phyloP scores from a whole-genome alignment of 2,888 invertebrate genomes.

The Drosophila anceps region DNA sequence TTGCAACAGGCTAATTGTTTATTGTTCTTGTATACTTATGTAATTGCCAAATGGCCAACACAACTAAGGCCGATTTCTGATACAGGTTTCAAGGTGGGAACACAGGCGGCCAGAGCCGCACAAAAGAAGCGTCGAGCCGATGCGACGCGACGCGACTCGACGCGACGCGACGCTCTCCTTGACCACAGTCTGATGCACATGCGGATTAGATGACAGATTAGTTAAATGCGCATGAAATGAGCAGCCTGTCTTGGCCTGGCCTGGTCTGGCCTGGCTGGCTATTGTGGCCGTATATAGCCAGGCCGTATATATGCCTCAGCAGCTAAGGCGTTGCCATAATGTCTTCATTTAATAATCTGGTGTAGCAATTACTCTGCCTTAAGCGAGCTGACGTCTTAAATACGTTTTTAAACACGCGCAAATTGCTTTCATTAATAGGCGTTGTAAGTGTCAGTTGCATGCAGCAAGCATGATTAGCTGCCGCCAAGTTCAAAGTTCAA shows the following conservation, averaged over 20 bases:
- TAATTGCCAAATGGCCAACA: constrained; percentile 37
- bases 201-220: constrained; percentile 80
- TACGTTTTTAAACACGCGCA: constrained; percentile 51
- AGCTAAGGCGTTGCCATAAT: constrained; percentile 68
- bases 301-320: too few species aligned
- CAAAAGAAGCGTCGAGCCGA: constrained; percentile 32
- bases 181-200: constrained; percentile 64
- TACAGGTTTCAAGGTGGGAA: constrained; percentile 43
- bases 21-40: constrained; percentile 55
- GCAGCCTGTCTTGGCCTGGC: constrained; percentile 45
- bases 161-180: constrained; percentile 42
- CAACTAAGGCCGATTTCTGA: constrained; percentile 3
- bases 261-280: constrained; percentile 13
- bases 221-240: constrained; percentile 80
- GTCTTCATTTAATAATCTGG: constrained; percentile 77
- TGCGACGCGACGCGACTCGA: constrained; percentile 6
- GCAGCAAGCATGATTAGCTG: constrained; percentile 64
- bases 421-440: constrained; percentile 68
- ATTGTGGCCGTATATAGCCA: constrained; percentile 43
- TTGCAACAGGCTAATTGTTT: constrained; percentile 69
- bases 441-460: constrained; percentile 70
- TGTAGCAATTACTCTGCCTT: constrained; percentile 50
- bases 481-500: constrained; percentile 44
- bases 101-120: neutral
- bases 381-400: constrained; percentile 39